Percentiles rank a stretch among this genome's conserved stretches.
These are phyloP conservation scores for Drosophila cognata DNA, from an alignment of 2,888 invertebrate genomes.

Conservation along the genomic window DNA sequence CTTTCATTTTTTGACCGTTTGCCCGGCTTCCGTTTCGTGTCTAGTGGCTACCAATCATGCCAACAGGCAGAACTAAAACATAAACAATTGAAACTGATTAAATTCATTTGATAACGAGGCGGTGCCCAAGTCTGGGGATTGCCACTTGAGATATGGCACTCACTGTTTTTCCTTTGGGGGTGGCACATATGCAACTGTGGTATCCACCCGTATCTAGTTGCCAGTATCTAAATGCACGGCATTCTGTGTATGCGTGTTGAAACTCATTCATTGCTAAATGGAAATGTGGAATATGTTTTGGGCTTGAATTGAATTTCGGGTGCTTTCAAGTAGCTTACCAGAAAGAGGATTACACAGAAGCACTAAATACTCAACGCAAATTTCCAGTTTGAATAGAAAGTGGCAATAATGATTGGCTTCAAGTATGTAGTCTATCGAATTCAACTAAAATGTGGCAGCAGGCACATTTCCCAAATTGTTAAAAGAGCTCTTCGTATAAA, in stretches of 20 bases:
- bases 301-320: constrained; percentile 57
- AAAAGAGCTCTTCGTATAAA: background rate
- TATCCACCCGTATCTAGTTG: background rate
- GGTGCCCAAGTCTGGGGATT: constrained; percentile 45
- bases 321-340: constrained; percentile 5
- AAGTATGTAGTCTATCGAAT: background rate
- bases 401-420: background rate
- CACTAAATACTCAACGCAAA: background rate
- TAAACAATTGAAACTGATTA: constrained; percentile 82
- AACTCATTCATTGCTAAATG: constrained; percentile 49
- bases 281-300: constrained; percentile 59
- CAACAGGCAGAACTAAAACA: constrained; percentile 62
- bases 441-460: background rate
- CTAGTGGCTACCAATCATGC: constrained; percentile 74
- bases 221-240: constrained; percentile 21
- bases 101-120: constrained; percentile 78
- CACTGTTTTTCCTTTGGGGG: constrained; percentile 38
- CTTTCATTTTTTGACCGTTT: background rate
- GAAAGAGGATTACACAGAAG: background rate
- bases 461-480: background rate
- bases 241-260: constrained; percentile 45
- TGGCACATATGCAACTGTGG: constrained; percentile 40
- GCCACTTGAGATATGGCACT: constrained; percentile 70
- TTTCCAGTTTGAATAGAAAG: background rate
- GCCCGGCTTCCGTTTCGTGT: constrained; percentile 65